Evolutionary conservation across 1,140 invertebrate genomes (phyloP).

Genomic region (Aricia agestis): DNA sequence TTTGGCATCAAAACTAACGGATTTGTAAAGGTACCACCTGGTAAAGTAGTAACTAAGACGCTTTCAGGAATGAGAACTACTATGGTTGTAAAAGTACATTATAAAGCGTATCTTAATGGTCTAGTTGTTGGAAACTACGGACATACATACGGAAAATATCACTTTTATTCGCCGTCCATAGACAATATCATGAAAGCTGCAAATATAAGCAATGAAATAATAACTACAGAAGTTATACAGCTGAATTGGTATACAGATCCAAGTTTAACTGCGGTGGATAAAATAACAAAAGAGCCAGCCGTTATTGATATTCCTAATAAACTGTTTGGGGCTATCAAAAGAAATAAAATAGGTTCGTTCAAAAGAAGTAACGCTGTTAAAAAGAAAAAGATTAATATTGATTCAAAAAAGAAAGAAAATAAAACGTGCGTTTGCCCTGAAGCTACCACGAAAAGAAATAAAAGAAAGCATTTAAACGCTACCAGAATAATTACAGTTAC

Average conservation of each 20-base stretch:
- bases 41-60: slow-evolving; percentile 30
- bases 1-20: slow-evolving; percentile 37
- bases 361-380: neutral
- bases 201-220: slow-evolving; percentile 44
- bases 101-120: slow-evolving; percentile 38
- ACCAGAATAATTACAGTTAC: too few species aligned
- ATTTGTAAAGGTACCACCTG: slow-evolving; percentile 33
- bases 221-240: slow-evolving; percentile 42
- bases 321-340: neutral
- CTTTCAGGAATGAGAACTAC: slow-evolving; percentile 37
- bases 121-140: slow-evolving; percentile 46
- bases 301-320: neutral
- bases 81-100: slow-evolving; percentile 40
- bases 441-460: too few species aligned
- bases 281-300: slow-evolving; percentile 25
- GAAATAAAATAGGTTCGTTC: slow-evolving; percentile 37
- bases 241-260: slow-evolving; percentile 46
- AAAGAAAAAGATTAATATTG: neutral
- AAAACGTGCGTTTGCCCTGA: neutral
- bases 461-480: too few species aligned
- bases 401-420: neutral
- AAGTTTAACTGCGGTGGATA: slow-evolving; percentile 37
- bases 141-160: slow-evolving; percentile 48
- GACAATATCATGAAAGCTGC: slow-evolving; percentile 48
- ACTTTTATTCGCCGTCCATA: slow-evolving; percentile 49